These are phyloP conservation scores for Dicroscelio sp. DNA, from an alignment of 2,888 invertebrate genomes.

Conservation along the genomic window DNA sequence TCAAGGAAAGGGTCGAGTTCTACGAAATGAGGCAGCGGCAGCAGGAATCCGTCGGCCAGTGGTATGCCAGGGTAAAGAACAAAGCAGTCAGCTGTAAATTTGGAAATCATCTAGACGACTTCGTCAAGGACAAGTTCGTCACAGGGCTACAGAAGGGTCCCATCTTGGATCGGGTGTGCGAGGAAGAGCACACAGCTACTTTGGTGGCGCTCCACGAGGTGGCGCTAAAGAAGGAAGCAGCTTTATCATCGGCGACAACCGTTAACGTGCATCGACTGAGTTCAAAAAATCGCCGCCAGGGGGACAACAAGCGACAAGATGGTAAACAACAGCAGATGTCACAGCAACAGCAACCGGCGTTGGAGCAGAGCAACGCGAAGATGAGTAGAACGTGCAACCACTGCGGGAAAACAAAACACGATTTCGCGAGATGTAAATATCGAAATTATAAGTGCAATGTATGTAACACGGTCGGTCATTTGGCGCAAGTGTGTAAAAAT, in stretches of 20 bases:
- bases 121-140: slow-evolving; percentile 84
- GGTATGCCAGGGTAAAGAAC: slow-evolving; percentile 88
- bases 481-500: too few species aligned
- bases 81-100: slow-evolving; percentile 78
- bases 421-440: too few species aligned
- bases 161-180: slow-evolving; percentile 61
- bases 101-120: slow-evolving; percentile 73
- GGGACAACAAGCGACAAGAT: not conserved
- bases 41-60: slow-evolving; percentile 65
- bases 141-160: slow-evolving; percentile 67
- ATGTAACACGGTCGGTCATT: too few species aligned
- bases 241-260: slow-evolving; percentile 54
- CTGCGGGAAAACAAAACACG: too few species aligned
- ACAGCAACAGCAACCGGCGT: not conserved
- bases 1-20: slow-evolving; percentile 58
- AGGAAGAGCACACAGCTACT: slow-evolving; percentile 47
- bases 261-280: not conserved
- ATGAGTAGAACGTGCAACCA: not conserved
- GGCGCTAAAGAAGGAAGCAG: slow-evolving; percentile 76
- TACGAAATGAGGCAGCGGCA: slow-evolving; percentile 84
- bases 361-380: not conserved
- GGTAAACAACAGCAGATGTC: not conserved
- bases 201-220: slow-evolving; percentile 63
- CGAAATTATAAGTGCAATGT: too few species aligned
- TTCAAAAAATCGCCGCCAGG: not conserved